These are phyloP conservation scores for Hyperoodon ampullatus DNA, from an alignment of 2,113 vertebrate genomes.

Conservation along the genomic window DNA sequence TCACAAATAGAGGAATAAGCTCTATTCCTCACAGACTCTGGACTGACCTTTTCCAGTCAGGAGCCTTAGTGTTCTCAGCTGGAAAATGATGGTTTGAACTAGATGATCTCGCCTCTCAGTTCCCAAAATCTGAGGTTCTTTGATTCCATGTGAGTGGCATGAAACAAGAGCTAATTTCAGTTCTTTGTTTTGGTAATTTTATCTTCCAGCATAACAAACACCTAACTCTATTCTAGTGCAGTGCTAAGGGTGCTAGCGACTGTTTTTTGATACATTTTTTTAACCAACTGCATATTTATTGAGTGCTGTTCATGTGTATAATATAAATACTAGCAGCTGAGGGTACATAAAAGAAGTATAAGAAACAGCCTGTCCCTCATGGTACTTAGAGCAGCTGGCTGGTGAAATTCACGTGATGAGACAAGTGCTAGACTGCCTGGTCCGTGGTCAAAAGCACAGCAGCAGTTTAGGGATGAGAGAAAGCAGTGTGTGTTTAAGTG, in stretches of 20 bases:
- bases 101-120: not conserved
- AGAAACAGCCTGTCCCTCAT: not conserved
- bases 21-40: not conserved
- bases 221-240: not conserved
- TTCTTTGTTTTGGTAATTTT: not conserved
- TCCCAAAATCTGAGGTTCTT: not conserved
- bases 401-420: not conserved
- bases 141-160: not conserved
- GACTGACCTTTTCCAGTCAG: not conserved
- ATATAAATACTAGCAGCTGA: not conserved
- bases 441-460: not conserved
- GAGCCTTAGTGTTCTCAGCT: not conserved
- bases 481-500: not conserved
- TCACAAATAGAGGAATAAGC: not conserved
- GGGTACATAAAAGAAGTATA: not conserved
- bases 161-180: not conserved
- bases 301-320: not conserved
- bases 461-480: not conserved
- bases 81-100: not conserved
- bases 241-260: not conserved
- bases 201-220: not conserved
- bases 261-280: not conserved
- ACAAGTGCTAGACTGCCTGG: not conserved
- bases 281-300: not conserved
- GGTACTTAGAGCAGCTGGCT: not conserved